Conservation (phyloP, 2,888 invertebrate species). For the Meta bourneti region DNA sequence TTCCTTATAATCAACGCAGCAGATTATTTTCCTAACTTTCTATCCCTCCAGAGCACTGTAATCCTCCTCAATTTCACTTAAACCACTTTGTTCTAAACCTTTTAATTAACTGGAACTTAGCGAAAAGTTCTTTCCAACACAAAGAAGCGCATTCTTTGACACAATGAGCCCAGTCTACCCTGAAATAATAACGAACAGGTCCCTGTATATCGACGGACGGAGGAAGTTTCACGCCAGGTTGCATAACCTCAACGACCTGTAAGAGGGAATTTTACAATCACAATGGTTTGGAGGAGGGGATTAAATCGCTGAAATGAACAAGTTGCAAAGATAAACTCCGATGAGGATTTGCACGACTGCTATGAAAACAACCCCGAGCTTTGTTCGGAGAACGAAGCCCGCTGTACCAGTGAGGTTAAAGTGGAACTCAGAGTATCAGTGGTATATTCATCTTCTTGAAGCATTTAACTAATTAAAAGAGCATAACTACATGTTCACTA, state of each 20-base stretch:
- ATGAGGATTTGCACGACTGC: conserved; percentile 30
- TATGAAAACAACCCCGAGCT: conserved; percentile 47
- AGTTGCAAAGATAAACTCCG: conserved; percentile 62
- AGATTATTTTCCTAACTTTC: no score
- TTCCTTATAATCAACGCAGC: no score
- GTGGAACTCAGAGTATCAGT: conserved; percentile 1
- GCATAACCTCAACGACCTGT: conserved; percentile 4
- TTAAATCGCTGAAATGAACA: conserved; percentile 54
- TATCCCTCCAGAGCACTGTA: neutral
- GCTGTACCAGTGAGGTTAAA: neutral
- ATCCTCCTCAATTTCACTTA: neutral
- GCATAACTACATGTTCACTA: no score
- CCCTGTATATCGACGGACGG: neutral
- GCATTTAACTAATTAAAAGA: no score
- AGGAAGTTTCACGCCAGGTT: neutral
- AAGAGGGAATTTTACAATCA: conserved; percentile 52
- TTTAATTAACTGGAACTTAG: conserved; percentile 50
- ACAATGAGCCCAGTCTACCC: conserved; percentile 37
- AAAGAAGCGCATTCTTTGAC: conserved; percentile 15
- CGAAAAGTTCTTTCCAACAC: conserved; percentile 37
- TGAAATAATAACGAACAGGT: conserved; percentile 35
- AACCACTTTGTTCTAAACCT: conserved; percentile 5
- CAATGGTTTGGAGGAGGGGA: conserved; percentile 46
- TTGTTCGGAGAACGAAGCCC: neutral
- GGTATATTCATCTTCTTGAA: neutral